phyloP scores from a whole-genome alignment of 2,113 vertebrate genomes.

The Terrapene triunguis region DNA sequence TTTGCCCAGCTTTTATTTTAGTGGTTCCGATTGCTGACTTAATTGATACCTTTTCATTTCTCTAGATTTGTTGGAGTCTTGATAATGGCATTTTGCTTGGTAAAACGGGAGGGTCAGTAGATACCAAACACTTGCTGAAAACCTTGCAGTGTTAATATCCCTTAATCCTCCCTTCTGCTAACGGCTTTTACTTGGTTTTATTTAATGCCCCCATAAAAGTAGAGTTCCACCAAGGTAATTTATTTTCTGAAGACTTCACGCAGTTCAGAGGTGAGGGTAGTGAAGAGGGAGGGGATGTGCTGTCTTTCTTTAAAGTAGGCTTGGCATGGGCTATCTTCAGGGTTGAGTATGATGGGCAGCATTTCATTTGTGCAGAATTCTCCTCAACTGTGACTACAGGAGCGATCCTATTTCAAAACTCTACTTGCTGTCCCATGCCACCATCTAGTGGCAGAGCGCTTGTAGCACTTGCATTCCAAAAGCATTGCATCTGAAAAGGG shows the following conservation, averaged over 20 bases:
- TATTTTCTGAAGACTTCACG: neutral
- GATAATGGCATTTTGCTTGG: neutral
- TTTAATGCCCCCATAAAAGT: neutral
- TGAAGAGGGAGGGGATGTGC: neutral
- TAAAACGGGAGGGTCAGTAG: neutral
- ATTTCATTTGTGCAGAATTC: neutral
- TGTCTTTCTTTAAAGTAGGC: neutral
- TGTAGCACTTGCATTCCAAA: neutral
- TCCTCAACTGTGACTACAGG: fast-evolving
- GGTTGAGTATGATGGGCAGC: neutral
- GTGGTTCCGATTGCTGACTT: neutral
- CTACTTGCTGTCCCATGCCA: conserved; percentile 26
- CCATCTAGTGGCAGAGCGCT: conserved; percentile 54
- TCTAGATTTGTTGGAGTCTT: neutral
- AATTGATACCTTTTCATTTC: fast-evolving
- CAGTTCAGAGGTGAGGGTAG: neutral
- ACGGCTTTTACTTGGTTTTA: neutral
- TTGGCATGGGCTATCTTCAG: too few species aligned
- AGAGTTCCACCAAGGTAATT: neutral
- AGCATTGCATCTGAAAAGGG: neutral
- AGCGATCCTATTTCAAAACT: fast-evolving
- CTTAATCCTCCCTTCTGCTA: neutral
- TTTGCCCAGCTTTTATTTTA: neutral
- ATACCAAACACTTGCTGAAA: neutral
- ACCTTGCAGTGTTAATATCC: fast-evolving